A percentile compares a stretch with the other conserved stretches of the same genome.
Evolutionary conservation across 2,888 invertebrate species (phyloP).

Genomic region (Blastobasis adustella): DNA sequence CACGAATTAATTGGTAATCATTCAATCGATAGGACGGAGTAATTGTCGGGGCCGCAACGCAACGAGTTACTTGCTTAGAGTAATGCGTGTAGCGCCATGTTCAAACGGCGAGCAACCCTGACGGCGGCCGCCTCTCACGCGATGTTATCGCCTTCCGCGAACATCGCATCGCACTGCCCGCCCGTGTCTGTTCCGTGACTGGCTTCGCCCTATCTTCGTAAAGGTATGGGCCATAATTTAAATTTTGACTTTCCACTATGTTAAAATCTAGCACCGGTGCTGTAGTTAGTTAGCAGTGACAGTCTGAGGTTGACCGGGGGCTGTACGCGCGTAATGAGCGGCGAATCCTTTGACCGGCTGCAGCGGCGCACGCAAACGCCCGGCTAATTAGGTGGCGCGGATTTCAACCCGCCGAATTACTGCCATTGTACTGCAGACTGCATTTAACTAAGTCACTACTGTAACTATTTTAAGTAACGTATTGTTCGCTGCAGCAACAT

Average conservation of each 20-base stretch:
- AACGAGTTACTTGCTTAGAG: no score
- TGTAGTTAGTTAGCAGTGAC: slow-evolving; percentile 43
- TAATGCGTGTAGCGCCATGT: no score
- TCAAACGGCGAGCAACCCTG: background rate
- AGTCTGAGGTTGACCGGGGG: slow-evolving; percentile 41
- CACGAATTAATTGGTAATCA: no score
- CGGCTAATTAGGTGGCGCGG: slow-evolving; percentile 65
- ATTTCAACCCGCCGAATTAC: slow-evolving; percentile 66
- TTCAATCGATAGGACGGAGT: no score
- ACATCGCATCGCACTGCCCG: slow-evolving; percentile 65
- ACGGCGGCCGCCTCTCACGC: slow-evolving; percentile 63
- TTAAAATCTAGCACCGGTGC: slow-evolving; percentile 22
- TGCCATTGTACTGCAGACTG: slow-evolving; percentile 44
- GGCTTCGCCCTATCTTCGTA: slow-evolving; percentile 39
- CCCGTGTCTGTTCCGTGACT: slow-evolving; percentile 60
- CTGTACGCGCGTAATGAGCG: slow-evolving; percentile 60
- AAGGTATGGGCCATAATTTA: slow-evolving; percentile 41
- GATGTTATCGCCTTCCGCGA: slow-evolving; percentile 71
- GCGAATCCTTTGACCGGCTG: slow-evolving; percentile 68
- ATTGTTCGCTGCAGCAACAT: slow-evolving; percentile 10
- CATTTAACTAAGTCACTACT: slow-evolving; percentile 23
- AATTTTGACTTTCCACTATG: slow-evolving; percentile 28
- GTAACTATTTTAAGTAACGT: slow-evolving; percentile 7
- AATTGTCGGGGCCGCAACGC: no score
- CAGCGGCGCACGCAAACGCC: slow-evolving; percentile 49